Evolutionary conservation across 2,888 invertebrate species (phyloP).

Genomic region (Anoplius nigerrimus): DNA sequence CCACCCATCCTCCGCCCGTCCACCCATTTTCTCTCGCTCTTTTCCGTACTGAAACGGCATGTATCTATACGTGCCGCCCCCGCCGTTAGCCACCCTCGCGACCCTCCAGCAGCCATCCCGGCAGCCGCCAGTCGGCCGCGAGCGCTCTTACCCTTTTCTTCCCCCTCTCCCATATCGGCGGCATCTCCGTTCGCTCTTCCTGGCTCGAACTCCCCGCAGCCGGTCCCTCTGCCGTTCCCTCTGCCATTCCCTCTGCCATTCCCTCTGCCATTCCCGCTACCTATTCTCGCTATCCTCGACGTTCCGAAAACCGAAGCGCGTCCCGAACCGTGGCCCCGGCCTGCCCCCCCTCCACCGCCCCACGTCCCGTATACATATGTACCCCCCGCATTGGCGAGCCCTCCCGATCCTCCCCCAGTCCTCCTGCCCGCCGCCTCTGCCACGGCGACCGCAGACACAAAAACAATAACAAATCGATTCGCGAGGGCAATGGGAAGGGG

Average conservation of each 20-base stretch:
- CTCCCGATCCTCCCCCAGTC: conserved; percentile 39
- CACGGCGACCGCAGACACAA: conserved; percentile 73
- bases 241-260: background rate
- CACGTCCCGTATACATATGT: background rate
- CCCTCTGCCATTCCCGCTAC: conserved; percentile 31
- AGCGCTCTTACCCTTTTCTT: conserved; percentile 1
- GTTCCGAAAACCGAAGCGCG: conserved; percentile 58
- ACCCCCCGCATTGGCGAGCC: background rate
- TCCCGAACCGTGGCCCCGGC: conserved; percentile 34
- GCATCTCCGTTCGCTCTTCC: conserved; percentile 24
- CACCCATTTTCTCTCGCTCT: conserved; percentile 48
- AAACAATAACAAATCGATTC: conserved; percentile 75
- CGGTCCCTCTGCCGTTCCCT: conserved; percentile 10
- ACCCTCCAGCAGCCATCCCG: conserved; percentile 8
- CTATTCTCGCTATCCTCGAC: conserved; percentile 25
- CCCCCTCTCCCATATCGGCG: conserved; percentile 6
- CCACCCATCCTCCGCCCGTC: conserved; percentile 23
- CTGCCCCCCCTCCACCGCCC: conserved; percentile 16
- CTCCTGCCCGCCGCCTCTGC: conserved; percentile 53
- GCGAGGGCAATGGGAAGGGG: conserved; percentile 68
- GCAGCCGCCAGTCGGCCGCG: conserved; percentile 24
- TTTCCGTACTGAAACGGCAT: conserved; percentile 27
- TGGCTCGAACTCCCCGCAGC: too few species aligned
- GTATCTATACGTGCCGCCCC: conserved; percentile 42
- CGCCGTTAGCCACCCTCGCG: conserved; percentile 14